phyloP scores from a whole-genome alignment of 2,797 vertebrate species.

The Sebastes taczanowskii region DNA sequence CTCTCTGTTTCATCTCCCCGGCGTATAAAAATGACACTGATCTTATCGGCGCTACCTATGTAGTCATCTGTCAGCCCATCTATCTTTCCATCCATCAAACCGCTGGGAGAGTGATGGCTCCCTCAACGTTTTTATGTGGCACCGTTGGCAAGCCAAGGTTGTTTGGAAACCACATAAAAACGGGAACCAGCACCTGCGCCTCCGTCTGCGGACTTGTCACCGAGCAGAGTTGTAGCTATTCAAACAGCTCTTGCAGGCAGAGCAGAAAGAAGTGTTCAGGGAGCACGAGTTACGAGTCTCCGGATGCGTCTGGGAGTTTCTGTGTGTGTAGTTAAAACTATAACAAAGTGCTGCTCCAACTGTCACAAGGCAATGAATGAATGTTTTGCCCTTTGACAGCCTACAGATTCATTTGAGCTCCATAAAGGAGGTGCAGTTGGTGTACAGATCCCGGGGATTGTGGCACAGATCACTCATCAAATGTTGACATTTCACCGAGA shows the following conservation, averaged over 20 bases:
- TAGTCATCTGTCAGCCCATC: conserved; percentile 78
- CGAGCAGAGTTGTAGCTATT: conserved; percentile 46
- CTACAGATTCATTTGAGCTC: conserved; percentile 8
- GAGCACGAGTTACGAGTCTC: conserved; percentile 44
- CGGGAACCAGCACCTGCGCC: conserved; percentile 57
- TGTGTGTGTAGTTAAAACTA: conserved; percentile 17
- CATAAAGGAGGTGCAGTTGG: conserved; percentile 1
- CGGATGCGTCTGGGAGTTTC: conserved; percentile 10
- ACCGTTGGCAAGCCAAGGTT: conserved; percentile 66
- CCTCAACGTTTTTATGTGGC: conserved; percentile 66
- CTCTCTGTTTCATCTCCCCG: conserved; percentile 70
- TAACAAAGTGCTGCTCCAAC: conserved; percentile 34
- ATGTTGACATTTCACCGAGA: conserved; percentile 47
- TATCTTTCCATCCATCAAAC: conserved; percentile 78
- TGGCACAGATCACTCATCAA: conserved; percentile 33
- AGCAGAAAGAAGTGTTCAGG: conserved; percentile 28
- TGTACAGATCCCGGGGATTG: conserved; percentile 9
- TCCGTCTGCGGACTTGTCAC: conserved; percentile 60
- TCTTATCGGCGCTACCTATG: conserved; percentile 75
- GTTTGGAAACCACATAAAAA: conserved; percentile 76
- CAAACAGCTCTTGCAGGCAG: conserved; percentile 23
- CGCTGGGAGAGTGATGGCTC: conserved; percentile 60
- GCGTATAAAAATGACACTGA: conserved; percentile 79
- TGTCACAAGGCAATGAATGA: conserved; percentile 38
- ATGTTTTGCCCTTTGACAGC: conserved; percentile 47